These are phyloP conservation scores for Pyrochroa serraticornis DNA, from an alignment of 2,888 invertebrate species.

Conservation along the genomic window DNA sequence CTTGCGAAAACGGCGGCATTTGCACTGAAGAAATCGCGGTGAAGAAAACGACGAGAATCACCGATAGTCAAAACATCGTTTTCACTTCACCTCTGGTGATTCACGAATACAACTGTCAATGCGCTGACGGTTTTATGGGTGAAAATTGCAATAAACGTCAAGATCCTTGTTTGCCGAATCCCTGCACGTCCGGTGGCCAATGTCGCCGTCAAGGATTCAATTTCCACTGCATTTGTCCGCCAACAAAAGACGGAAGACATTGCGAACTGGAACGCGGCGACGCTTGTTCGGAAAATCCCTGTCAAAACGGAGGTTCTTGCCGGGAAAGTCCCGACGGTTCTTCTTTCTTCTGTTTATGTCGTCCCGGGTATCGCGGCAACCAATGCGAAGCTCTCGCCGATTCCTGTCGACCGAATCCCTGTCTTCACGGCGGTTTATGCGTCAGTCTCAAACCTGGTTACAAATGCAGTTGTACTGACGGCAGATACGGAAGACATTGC, in stretches of 20 bases:
- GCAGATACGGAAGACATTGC: conserved; percentile 88
- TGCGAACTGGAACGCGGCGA: conserved; percentile 86
- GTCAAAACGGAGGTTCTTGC: conserved; percentile 90
- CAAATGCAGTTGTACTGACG: conserved; percentile 83
- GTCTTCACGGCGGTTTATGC: conserved; percentile 87
- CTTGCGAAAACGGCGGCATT: conserved; percentile 79
- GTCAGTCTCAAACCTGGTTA: conserved; percentile 88
- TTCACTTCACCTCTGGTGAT: conserved; percentile 82
- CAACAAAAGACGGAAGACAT: conserved; percentile 78
- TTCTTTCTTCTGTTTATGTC: conserved; percentile 89
- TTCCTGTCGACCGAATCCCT: conserved; percentile 93
- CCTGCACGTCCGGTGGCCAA: conserved; percentile 83
- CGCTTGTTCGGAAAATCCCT: conserved; percentile 84
- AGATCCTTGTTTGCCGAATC: conserved; percentile 90
- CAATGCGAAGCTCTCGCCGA: conserved; percentile 88
- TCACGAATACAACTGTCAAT: conserved; percentile 81
- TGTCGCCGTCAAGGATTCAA: conserved; percentile 85
- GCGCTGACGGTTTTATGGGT: conserved; percentile 84
- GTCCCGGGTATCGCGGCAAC: conserved; percentile 89
- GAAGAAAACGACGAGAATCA: conserved; percentile 73
- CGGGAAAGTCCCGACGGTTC: conserved; percentile 86
- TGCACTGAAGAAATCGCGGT: conserved; percentile 77
- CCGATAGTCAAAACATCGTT: conserved; percentile 80
- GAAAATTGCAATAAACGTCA: conserved; percentile 82
- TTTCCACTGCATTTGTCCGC: conserved; percentile 82